Conservation (phyloP, 2,797 vertebrate genomes). For the Taeniopygia guttata region DNA sequence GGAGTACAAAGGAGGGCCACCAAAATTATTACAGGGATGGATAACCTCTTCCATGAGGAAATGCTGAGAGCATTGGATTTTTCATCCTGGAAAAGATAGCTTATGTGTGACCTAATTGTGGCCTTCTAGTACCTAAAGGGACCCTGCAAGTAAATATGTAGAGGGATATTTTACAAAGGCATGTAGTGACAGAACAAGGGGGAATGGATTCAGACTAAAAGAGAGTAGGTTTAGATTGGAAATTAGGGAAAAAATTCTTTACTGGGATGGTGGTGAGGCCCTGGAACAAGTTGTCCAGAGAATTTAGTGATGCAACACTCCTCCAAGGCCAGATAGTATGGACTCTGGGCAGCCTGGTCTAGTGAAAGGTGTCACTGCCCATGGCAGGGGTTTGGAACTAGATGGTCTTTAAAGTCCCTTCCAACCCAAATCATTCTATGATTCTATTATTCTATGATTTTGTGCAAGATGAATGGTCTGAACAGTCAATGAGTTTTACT, state of each 20-base stretch:
- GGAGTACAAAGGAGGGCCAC: not conserved
- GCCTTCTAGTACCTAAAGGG: not conserved
- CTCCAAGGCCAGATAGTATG: fast-evolving
- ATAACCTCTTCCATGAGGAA: not conserved
- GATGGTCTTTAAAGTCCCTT: not conserved
- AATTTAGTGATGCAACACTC: not conserved
- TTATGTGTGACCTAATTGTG: not conserved
- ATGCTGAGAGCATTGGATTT: not conserved
- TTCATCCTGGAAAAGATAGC: not conserved
- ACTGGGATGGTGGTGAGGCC: not conserved
- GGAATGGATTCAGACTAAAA: not conserved
- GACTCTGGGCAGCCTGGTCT: not conserved
- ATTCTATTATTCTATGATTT: not conserved
- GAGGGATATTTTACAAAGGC: not conserved
- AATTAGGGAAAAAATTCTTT: not conserved
- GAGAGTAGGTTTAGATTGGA: not conserved
- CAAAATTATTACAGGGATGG: not conserved
- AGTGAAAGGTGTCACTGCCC: not conserved
- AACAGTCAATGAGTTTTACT: not conserved
- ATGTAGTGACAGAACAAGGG: not conserved
- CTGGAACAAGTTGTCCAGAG: not conserved
- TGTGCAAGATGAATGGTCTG: not conserved
- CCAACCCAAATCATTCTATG: not conserved
- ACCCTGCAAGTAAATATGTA: not conserved
- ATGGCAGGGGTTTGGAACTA: not conserved